Percentiles rank a stretch among this genome's conserved stretches.
phyloP scores from a whole-genome alignment of 2,113 vertebrate genomes.

The Sinocyclocheilus rhinocerous region DNA sequence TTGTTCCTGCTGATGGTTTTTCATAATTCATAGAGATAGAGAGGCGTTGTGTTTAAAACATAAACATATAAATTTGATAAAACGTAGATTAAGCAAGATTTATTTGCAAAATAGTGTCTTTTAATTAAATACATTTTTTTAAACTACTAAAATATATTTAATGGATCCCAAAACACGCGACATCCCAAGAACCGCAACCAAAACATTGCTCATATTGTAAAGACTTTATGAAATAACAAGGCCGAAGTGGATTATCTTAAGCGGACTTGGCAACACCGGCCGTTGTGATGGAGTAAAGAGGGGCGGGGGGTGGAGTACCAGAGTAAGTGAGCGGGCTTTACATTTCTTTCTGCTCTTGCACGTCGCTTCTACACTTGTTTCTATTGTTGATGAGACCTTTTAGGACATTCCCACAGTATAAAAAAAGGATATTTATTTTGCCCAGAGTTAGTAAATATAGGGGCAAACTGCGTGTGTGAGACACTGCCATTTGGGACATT shows the following conservation, averaged over 20 bases:
- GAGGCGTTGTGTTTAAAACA: background rate
- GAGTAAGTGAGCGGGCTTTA: constrained; percentile 72
- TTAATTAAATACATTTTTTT: background rate
- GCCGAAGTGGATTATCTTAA: constrained; percentile 44
- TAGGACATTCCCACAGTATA: constrained; percentile 19
- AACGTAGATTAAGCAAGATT: background rate
- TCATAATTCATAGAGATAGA: background rate
- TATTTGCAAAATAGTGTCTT: background rate
- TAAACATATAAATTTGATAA: background rate
- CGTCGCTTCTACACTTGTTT: constrained; percentile 76
- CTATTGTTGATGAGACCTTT: constrained; percentile 67
- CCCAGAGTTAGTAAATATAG: constrained; percentile 53
- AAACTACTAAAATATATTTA: background rate
- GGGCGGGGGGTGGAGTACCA: constrained; percentile 67
- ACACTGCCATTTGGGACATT: constrained; percentile 69
- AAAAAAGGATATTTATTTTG: constrained; percentile 27
- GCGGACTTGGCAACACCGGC: constrained; percentile 36
- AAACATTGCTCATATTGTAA: background rate
- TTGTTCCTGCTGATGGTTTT: background rate
- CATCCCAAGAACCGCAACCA: background rate
- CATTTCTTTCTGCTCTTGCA: constrained; percentile 63
- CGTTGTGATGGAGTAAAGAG: constrained; percentile 48
- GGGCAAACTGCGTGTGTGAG: constrained; percentile 62
- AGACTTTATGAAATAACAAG: background rate
- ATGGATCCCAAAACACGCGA: background rate